Percentiles rank a stretch among this genome's conserved stretches.
phyloP scores from a whole-genome alignment of 2,113 vertebrate species.

The Cygnus buccinator region DNA sequence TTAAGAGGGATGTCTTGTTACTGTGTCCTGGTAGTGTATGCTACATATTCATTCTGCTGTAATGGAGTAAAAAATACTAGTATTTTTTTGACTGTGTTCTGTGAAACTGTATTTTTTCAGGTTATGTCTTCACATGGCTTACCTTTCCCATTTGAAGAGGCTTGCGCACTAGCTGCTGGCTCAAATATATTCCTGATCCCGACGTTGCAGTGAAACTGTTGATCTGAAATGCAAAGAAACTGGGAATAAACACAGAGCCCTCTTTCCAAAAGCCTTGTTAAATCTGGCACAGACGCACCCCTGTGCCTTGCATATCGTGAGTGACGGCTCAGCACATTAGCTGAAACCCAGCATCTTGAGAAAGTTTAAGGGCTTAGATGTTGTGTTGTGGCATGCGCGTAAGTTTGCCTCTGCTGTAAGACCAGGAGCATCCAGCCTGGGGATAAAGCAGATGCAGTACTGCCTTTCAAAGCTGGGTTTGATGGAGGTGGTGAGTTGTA shows the following conservation, averaged over 20 bases:
- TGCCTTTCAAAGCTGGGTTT: neutral
- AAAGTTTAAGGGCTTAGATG: neutral
- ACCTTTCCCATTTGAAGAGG: neutral
- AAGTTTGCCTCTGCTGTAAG: neutral
- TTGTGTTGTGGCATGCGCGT: neutral
- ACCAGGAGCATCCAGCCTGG: neutral
- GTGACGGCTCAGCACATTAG: neutral
- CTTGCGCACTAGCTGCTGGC: neutral
- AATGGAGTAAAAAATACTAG: neutral
- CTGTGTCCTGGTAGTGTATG: neutral
- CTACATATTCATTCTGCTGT: neutral
- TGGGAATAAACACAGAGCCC: neutral
- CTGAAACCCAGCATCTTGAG: neutral
- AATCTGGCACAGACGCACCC: neutral
- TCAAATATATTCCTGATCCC: neutral
- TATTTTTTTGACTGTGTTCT: neutral
- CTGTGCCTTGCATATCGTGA: neutral
- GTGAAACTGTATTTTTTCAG: neutral
- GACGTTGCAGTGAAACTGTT: neutral
- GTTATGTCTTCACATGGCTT: neutral
- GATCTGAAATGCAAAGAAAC: neutral
- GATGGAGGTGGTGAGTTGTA: neutral
- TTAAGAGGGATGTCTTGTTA: neutral
- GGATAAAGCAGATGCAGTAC: neutral
- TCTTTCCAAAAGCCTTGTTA: neutral